These are phyloP conservation scores for Spilogale gracilis DNA, from an alignment of 2,113 vertebrate species.

Conservation along the genomic window DNA sequence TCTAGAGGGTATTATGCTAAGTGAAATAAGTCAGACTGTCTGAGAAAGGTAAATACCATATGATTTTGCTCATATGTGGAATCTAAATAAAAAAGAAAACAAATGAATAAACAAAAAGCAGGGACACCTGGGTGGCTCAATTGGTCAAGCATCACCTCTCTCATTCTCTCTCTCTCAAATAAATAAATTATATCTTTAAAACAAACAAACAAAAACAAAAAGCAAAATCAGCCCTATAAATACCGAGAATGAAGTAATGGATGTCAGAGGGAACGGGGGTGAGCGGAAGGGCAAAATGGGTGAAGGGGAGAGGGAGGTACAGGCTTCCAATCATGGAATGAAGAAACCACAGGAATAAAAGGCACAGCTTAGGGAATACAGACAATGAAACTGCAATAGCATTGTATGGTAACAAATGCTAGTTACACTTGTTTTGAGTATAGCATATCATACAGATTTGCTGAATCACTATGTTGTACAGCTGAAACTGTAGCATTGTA, in stretches of 20 bases:
- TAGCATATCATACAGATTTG: not conserved
- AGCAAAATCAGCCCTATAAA: not conserved
- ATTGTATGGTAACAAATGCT: not conserved
- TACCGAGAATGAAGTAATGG: not conserved
- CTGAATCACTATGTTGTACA: not conserved
- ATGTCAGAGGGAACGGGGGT: not conserved
- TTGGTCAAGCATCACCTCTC: too few relatives aligned
- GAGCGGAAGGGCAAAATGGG: not conserved
- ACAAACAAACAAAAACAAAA: not conserved
- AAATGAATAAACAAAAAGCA: not conserved
- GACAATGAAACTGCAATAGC: not conserved
- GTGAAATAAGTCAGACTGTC: not conserved
- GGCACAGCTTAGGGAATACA: not conserved
- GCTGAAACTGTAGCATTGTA: not conserved
- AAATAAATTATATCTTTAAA: not conserved
- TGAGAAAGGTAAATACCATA: not conserved
- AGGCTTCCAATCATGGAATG: not conserved
- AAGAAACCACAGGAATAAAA: not conserved
- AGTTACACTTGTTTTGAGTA: not conserved
- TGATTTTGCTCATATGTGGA: not conserved
- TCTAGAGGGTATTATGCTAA: not conserved
- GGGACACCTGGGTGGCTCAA: too few relatives aligned
- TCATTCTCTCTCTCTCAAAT: too few relatives aligned
- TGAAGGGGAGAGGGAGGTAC: not conserved
- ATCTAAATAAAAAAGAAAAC: not conserved